Evolutionary conservation across 37 sponge, comb jelly and placozoan genomes (phyloP).

Genomic region (Beroe ovata): DNA sequence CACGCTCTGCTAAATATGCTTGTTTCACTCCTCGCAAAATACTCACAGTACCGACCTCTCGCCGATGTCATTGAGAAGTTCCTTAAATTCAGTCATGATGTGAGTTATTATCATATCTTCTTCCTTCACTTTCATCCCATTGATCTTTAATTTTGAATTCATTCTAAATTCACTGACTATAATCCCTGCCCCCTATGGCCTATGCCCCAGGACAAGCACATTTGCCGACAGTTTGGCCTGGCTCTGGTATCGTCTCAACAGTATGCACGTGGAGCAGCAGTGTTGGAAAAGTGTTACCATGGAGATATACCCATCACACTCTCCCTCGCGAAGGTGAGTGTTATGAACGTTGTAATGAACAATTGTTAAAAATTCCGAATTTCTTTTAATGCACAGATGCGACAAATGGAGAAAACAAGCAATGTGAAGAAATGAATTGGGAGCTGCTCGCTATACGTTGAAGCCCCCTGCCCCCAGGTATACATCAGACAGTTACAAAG

Average conservation of each 20-base stretch:
- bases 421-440: no score
- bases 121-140: no score
- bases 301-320: conserved; percentile 20
- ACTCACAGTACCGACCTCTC: conserved; percentile 42
- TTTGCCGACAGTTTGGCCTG: conserved; percentile 54
- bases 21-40: conserved; percentile 12
- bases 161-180: no score
- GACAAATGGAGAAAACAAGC: no score
- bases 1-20: conserved; percentile 51
- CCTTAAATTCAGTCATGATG: conserved; percentile 37
- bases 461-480: background rate
- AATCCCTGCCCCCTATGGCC: no score
- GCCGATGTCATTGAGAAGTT: conserved; percentile 52
- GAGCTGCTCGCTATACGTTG: no score
- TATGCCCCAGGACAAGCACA: conserved; percentile 36
- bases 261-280: conserved; percentile 17
- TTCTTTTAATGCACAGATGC: no score
- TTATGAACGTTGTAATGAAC: no score
- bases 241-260: conserved; percentile 21
- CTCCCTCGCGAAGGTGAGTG: background rate
- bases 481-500: background rate
- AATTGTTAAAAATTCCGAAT: no score
- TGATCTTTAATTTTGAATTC: no score
- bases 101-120: conserved; percentile 1
- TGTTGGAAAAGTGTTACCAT: conserved; percentile 21